Base-by-base conservation (phyloP, 2,888 invertebrate species). In the Cetonia aurata region DNA sequence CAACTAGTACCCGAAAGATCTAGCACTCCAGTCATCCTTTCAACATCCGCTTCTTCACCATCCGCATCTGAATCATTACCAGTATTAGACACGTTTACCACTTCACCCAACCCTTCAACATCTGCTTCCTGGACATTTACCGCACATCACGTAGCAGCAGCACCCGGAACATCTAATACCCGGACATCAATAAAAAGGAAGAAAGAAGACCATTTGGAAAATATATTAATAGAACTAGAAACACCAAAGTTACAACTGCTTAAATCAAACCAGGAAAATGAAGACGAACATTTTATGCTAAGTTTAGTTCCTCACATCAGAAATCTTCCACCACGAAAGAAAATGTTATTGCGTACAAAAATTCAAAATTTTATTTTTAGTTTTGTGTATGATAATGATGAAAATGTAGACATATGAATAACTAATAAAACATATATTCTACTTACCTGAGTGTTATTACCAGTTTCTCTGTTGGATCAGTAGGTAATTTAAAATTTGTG, bases 281-380 rank as follows among this genome's bases (percentile, higher is more conserved):
- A 25, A 73, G 72, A 74, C 55, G 68, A 73, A 41, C 56, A 46
- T 72, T 75, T 75, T 57, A 73, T 75, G 52, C 67, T 73, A 67
- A 73, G 75, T 46, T 71, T 19, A 69, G 72, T 17, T 73, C 57
- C 41, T 73, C 59, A 65, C 69, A 74, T 52, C 73, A 72, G 53
- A 15, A 73, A 75, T 31, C 15, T 12, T 50, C 68, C n/a, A 57
- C 73, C 13, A 46, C 69, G 33, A 71, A 65, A 31, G 73, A 73
- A 73, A 69, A 44, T 74, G 44, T 44, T 56, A 8, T 75, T 71
- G 46, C 59, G 72, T 31, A 73, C 73, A 44, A 57, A 31, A 44
- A 50, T 75, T 50, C 62, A 72, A 19, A 50, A 69, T 48, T 42
- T 60, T 42, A 72, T 67, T 19, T 66, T 55, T 9, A 66, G 53